A percentile compares a stretch with the other conserved stretches of the same genome.
Conservation (phyloP, 2,797 vertebrate species). For the Poliocrania exsul region DNA sequence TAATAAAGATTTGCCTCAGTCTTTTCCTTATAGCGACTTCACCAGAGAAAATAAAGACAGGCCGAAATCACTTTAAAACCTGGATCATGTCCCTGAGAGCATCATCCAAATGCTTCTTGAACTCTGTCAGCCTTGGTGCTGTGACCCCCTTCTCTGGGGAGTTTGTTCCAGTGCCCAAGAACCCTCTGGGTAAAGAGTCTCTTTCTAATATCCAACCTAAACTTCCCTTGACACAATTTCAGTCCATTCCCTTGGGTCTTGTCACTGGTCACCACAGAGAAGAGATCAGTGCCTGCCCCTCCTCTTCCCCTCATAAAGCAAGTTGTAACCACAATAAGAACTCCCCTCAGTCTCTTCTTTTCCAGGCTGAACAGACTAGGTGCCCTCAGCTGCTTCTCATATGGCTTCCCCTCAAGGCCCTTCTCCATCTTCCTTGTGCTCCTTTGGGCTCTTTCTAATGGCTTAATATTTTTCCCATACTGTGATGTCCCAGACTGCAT, state of each 20-base stretch:
- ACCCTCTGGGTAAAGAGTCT: background rate
- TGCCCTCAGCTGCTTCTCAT: background rate
- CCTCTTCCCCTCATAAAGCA: background rate
- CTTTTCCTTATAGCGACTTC: background rate
- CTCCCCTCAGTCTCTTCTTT: background rate
- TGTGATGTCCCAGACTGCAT: background rate
- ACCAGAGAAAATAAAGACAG: background rate
- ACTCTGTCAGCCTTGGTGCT: too few relatives aligned
- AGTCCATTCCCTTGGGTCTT: background rate
- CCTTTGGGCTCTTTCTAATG: background rate
- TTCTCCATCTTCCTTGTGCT: background rate
- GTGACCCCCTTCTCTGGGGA: too few relatives aligned
- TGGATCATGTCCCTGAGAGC: background rate
- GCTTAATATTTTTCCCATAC: background rate
- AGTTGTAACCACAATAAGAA: background rate
- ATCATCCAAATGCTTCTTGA: too few relatives aligned
- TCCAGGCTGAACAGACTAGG: background rate
- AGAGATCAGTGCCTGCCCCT: background rate
- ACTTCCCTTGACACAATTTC: background rate
- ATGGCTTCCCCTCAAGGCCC: background rate
- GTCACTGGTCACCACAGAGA: background rate
- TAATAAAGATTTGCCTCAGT: background rate
- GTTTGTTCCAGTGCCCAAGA: background rate
- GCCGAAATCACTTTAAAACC: background rate
- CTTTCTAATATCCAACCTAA: background rate